Evolutionary conservation across 2,113 vertebrate genomes (phyloP).

Genomic region (Dinomys branickii): DNA sequence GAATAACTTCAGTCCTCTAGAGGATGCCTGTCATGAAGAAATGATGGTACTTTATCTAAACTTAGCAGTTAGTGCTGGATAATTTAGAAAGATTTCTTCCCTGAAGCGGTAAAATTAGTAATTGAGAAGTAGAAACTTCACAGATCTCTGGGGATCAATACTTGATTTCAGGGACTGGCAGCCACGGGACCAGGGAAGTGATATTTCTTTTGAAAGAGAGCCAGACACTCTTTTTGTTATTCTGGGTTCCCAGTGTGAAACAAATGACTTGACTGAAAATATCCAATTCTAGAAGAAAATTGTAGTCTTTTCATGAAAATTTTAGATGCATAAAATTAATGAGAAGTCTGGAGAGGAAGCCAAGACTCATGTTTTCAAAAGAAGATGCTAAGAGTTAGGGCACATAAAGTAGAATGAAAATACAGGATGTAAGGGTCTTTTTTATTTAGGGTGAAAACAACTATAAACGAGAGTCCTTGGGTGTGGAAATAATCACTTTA

Average conservation of each 20-base stretch:
- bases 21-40: conserved; percentile 6
- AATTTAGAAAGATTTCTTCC: conserved; percentile 60
- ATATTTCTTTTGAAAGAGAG: conserved; percentile 69
- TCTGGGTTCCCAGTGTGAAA: conserved; percentile 33
- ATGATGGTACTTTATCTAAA: neutral
- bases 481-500: neutral
- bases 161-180: conserved; percentile 34
- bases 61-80: neutral
- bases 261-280: conserved; percentile 47
- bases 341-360: conserved; percentile 5
- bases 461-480: neutral
- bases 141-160: conserved; percentile 48
- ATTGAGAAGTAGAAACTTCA: conserved; percentile 51
- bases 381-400: neutral
- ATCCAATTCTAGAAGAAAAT: neutral
- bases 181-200: conserved; percentile 20
- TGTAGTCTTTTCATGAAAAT: neutral
- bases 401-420: neutral
- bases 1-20: neutral
- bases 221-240: conserved; percentile 62
- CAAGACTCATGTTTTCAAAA: conserved; percentile 15
- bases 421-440: neutral
- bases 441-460: conserved; percentile 10
- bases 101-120: conserved; percentile 45
- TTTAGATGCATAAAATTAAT: neutral